Evolutionary conservation across 2,113 vertebrate species (phyloP).

Genomic region (Odocoileus hemionus): DNA sequence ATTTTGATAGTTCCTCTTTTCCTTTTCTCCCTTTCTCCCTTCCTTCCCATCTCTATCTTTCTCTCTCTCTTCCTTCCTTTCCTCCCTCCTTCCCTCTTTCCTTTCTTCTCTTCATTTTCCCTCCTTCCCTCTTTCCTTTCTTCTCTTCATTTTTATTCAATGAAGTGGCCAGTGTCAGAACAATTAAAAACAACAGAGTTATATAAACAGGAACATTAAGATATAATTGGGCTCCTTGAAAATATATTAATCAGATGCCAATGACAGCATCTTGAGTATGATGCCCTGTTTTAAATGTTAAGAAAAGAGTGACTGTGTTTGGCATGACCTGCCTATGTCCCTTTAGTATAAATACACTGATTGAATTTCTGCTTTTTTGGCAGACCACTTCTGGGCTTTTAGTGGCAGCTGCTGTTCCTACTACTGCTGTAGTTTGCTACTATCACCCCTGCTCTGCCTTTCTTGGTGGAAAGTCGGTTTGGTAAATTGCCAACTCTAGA

Average conservation of each 20-base stretch:
- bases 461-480: slow-evolving; percentile 33
- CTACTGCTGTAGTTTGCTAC: not conserved
- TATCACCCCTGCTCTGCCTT: not conserved
- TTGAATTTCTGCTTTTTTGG: slow-evolving; percentile 35
- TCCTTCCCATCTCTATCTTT: not conserved
- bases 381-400: not conserved
- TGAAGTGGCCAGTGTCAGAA: not conserved
- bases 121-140: not conserved
- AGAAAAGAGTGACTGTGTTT: not conserved
- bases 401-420: not conserved
- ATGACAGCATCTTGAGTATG: not conserved
- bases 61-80: accelerated
- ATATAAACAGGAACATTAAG: not conserved
- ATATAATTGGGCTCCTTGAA: not conserved
- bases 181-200: not conserved
- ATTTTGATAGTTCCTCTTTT: not conserved
- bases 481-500: slow-evolving; percentile 44
- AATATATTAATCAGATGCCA: slow-evolving; percentile 15
- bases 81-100: not conserved
- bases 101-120: not conserved
- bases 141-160: not conserved
- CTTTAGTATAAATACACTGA: slow-evolving; percentile 36
- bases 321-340: not conserved
- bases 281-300: not conserved
- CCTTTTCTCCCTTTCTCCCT: accelerated